These are phyloP conservation scores for Pithys albifrons DNA, from an alignment of 2,113 vertebrate genomes.

Conservation along the genomic window DNA sequence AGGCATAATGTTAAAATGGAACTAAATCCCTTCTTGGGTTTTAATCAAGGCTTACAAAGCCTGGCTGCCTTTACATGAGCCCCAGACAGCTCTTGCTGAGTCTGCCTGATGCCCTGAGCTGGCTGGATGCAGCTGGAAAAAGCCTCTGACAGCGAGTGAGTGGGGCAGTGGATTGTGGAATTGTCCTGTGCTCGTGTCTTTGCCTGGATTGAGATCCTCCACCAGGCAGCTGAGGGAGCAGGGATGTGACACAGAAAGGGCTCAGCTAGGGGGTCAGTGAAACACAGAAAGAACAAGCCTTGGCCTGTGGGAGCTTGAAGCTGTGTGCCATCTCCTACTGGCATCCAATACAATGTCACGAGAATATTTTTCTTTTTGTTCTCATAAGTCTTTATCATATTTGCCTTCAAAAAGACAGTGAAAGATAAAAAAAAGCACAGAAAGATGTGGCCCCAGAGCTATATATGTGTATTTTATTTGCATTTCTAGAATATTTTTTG, in stretches of 20 bases:
- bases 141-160: background rate
- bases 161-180: background rate
- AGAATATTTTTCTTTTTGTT: background rate
- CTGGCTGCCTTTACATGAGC: background rate
- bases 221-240: background rate
- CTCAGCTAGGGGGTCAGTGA: background rate
- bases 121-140: background rate
- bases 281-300: background rate
- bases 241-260: background rate
- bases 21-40: background rate
- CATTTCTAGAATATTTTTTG: background rate
- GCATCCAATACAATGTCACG: background rate
- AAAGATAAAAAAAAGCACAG: background rate
- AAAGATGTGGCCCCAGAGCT: background rate
- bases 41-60: background rate
- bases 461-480: background rate
- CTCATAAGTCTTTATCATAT: background rate
- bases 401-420: background rate
- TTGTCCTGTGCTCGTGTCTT: background rate
- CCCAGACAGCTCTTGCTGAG: accelerated
- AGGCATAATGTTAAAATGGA: background rate
- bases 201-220: background rate
- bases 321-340: background rate
- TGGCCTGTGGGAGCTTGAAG: background rate
- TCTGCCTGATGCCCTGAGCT: accelerated